These are phyloP conservation scores for Galbula dea DNA, from an alignment of 2,113 vertebrate species.

Conservation along the genomic window DNA sequence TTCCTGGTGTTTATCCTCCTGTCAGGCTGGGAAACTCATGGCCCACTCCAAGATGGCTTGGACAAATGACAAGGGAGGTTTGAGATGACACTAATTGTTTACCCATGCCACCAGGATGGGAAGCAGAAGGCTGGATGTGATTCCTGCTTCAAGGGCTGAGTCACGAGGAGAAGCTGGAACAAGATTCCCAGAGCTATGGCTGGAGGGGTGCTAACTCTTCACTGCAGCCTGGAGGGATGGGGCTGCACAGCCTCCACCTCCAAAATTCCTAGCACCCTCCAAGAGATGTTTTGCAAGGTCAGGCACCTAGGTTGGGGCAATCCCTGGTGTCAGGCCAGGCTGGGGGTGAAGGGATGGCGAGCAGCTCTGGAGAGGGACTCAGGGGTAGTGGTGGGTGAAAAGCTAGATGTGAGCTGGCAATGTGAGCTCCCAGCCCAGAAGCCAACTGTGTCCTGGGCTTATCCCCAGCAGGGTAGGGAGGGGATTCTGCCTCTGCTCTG, in stretches of 20 bases:
- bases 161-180: background rate
- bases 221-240: background rate
- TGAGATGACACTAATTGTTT: background rate
- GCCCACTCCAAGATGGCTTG: background rate
- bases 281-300: rapidly evolving
- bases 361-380: no score
- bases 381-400: no score
- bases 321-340: no score
- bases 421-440: no score
- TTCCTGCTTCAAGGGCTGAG: background rate
- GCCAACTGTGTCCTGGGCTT: no score
- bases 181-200: background rate
- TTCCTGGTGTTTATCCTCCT: background rate
- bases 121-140: background rate
- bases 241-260: background rate
- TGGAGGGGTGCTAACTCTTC: background rate
- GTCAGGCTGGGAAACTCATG: background rate
- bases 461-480: no score
- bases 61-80: background rate
- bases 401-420: no score
- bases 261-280: background rate
- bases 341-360: no score
- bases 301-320: no score
- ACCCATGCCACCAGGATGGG: background rate
- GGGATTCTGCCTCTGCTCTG: no score